Evolutionary conservation across 2,113 vertebrate species (phyloP), one percentile per base, ranked within the genome.

Genomic region (Mustelus asterias): DNA sequence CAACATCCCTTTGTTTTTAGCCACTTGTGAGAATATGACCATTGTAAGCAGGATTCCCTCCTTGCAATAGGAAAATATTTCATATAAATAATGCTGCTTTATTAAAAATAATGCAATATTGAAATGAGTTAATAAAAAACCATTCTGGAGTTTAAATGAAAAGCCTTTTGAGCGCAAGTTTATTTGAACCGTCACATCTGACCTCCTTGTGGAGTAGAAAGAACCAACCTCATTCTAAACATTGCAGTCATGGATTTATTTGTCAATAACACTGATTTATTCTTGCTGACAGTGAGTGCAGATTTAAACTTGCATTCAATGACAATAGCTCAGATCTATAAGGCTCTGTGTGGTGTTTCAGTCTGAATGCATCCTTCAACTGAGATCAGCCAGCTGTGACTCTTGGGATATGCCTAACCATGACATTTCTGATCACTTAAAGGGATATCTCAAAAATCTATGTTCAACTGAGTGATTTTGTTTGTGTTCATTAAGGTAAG

Each of bases 191-290:
- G 16, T 90, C 54, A 60, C 10, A n/a, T 63, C 89, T 63, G 89
- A 92, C 58, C 60, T 92, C 33, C n/a, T 92, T n/a, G 29, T 92
- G 26, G 16, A 22, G 65, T 16, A 90, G 16, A 33, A 65, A 24
- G 65, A 65, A n/a, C 29, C 26, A 92, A 65, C 33, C 58, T 37
- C 60, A 92, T 92, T 92, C 60, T 65, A 92, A 14, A 20, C 58
- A 92, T 33, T 65, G 89, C 60, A 63, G 58, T n/a, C 33, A 41
- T 65, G 13, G 89, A 65, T 92, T 92, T 92, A 92, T 65, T 65
- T 65, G 89, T 92, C 89, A 92, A 92, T 92, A 65, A 92, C 18
- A 65, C 89, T 92, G 89, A 92, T 65, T 92, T 92, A 63, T 92
- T 63, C 60, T 65, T 41, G 60, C 29, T 63, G 89, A 92, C 58